These are phyloP conservation scores for Periophthalmodon schlosseri DNA, from an alignment of 2,113 vertebrate genomes.

Conservation along the genomic window DNA sequence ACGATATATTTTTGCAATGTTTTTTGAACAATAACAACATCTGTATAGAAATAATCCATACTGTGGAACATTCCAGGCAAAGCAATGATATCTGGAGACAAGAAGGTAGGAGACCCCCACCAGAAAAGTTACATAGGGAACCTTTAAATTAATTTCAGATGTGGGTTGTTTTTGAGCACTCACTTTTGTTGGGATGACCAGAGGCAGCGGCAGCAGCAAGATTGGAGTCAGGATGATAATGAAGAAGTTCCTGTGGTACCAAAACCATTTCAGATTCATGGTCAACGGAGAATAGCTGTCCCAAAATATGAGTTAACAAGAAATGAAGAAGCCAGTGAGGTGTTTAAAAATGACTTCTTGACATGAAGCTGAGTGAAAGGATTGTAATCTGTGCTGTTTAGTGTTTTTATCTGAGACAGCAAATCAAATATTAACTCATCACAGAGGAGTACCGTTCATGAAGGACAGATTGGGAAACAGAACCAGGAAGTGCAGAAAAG, in stretches of 20 bases:
- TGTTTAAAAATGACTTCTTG: constrained; percentile 12
- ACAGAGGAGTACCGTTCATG: constrained; percentile 21
- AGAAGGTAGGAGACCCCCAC: too few species aligned
- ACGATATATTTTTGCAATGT: too few species aligned
- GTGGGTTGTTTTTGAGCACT: constrained; percentile 51
- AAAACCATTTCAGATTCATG: constrained; percentile 72
- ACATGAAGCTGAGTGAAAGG: constrained; percentile 2
- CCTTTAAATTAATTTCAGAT: not conserved
- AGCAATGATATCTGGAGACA: too few species aligned
- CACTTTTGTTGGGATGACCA: constrained; percentile 78
- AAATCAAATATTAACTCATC: constrained; percentile 77
- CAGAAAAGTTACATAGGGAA: not conserved
- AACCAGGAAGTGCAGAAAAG: not conserved
- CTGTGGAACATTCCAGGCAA: too few species aligned
- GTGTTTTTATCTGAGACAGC: constrained; percentile 49
- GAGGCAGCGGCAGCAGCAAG: constrained; percentile 80
- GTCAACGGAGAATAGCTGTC: constrained; percentile 6
- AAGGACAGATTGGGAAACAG: constrained; percentile 16
- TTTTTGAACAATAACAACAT: not conserved
- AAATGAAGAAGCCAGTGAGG: not conserved
- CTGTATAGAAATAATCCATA: not conserved
- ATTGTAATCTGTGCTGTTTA: not conserved
- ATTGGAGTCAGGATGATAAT: constrained; percentile 76
- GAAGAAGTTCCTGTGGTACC: constrained; percentile 82
- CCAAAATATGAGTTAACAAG: not conserved